Conservation (phyloP, 2,113 vertebrate genomes). For the Piaya cayana region DNA sequence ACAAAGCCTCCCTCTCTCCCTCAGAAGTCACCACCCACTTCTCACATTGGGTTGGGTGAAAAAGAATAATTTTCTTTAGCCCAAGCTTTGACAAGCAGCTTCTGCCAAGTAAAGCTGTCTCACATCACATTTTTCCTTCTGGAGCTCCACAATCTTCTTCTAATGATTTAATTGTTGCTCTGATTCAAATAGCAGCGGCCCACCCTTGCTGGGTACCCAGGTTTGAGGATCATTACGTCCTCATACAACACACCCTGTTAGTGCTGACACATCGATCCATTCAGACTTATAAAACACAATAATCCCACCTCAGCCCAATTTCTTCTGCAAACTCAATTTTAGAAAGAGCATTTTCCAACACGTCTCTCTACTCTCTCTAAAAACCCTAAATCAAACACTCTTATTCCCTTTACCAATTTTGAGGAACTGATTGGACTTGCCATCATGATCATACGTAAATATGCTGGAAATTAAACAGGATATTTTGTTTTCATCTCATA, state of each 20-base stretch:
- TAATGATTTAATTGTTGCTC: fast-evolving
- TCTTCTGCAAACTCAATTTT: not conserved
- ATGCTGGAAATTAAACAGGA: not conserved
- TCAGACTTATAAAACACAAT: not conserved
- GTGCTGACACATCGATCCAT: not conserved
- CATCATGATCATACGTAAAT: fast-evolving
- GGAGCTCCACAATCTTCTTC: not conserved
- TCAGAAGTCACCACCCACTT: not conserved
- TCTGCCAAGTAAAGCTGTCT: not conserved
- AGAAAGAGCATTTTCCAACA: not conserved
- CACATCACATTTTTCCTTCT: not conserved
- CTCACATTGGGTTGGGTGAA: fast-evolving
- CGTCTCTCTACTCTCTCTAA: not conserved
- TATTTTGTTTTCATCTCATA: not conserved
- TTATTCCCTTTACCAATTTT: not conserved
- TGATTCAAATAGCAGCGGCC: not conserved
- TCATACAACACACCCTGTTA: fast-evolving
- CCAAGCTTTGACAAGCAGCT: not conserved
- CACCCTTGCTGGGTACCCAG: not conserved
- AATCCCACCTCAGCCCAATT: not conserved
- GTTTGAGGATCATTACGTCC: not conserved
- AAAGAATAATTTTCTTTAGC: not conserved
- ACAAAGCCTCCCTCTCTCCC: not conserved
- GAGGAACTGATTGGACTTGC: not conserved
- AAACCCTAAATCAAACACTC: not conserved